These are phyloP conservation scores for Serrognathus titanus DNA, from an alignment of 2,888 invertebrate genomes.

Conservation along the genomic window DNA sequence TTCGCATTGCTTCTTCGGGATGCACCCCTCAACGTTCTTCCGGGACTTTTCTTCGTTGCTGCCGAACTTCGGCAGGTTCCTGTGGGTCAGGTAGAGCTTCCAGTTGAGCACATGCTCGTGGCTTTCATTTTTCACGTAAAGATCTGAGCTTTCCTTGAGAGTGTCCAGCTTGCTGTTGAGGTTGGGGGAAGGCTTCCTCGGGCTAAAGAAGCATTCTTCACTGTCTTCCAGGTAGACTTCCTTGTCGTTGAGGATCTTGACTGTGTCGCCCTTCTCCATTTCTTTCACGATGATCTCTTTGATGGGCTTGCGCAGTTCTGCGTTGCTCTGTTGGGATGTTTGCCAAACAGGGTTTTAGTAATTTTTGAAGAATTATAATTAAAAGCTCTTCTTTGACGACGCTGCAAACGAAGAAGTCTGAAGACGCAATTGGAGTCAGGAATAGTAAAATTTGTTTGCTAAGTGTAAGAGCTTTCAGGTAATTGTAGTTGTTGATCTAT, in stretches of 20 bases:
- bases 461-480: no score
- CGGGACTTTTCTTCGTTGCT: neutral
- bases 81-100: constrained; percentile 12
- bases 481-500: no score
- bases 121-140: neutral
- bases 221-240: neutral
- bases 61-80: constrained; percentile 5
- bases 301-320: no score
- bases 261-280: neutral
- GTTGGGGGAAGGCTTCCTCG: neutral
- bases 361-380: no score
- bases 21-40: neutral
- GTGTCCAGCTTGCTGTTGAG: no score
- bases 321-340: no score
- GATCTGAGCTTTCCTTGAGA: no score
- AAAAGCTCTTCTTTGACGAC: no score
- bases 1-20: neutral
- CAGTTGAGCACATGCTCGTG: constrained; percentile 9
- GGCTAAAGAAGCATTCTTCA: neutral
- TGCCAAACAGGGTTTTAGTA: no score
- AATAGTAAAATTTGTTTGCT: no score
- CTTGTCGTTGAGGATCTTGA: constrained; percentile 6
- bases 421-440: no score
- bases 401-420: no score
- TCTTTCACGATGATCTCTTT: neutral